A percentile compares a stretch with the other conserved stretches of the same genome.
Conservation (phyloP, 2,113 vertebrate genomes). For the Takifugu bimaculatus region DNA sequence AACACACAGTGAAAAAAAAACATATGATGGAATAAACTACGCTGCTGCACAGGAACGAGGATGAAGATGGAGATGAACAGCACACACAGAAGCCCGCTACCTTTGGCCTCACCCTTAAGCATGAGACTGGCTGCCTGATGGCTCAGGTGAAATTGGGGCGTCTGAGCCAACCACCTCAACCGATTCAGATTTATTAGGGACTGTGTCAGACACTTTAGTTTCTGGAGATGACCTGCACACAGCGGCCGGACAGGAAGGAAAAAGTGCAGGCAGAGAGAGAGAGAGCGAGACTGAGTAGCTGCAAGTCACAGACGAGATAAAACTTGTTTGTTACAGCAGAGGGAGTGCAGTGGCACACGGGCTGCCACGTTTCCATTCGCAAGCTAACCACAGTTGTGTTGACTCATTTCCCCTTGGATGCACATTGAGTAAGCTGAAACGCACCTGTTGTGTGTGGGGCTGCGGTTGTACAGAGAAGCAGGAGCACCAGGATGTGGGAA, state of each 20-base stretch:
- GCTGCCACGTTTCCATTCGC: background rate
- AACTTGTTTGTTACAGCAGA: background rate
- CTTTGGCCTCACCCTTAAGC: slow-evolving; percentile 65
- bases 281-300: background rate
- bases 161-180: slow-evolving; percentile 64
- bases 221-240: slow-evolving; percentile 68
- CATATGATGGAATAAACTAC: slow-evolving; percentile 2
- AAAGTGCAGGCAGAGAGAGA: slow-evolving; percentile 15
- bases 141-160: slow-evolving; percentile 58
- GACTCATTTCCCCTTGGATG: slow-evolving; percentile 1
- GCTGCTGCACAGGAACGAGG: slow-evolving; percentile 14
- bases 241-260: slow-evolving; percentile 20
- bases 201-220: slow-evolving; percentile 65
- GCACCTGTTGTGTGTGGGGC: slow-evolving; percentile 85
- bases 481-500: slow-evolving; percentile 77
- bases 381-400: background rate
- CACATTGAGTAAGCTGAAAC: background rate
- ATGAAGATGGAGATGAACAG: slow-evolving; percentile 10
- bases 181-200: slow-evolving; percentile 66
- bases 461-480: slow-evolving; percentile 74
- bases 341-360: slow-evolving; percentile 11
- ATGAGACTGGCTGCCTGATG: slow-evolving; percentile 61
- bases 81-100: slow-evolving; percentile 30
- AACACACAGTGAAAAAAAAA: slow-evolving; percentile 1
- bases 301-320: slow-evolving; percentile 2